These are phyloP conservation scores for Albula glossodonta DNA, from an alignment of 2,113 vertebrate genomes.

Conservation along the genomic window DNA sequence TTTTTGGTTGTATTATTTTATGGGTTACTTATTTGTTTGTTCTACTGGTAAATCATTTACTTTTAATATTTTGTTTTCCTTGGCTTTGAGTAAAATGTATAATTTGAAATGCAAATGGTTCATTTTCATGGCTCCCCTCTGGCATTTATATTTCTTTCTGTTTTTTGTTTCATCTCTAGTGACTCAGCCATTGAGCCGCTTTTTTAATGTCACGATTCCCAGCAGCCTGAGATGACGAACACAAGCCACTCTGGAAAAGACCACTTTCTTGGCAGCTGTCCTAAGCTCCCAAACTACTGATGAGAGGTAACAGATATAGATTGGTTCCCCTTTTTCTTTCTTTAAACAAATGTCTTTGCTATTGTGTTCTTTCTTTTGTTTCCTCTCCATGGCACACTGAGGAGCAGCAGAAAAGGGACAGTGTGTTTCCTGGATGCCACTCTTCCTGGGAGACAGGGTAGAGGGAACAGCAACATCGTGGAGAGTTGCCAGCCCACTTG, in stretches of 20 bases:
- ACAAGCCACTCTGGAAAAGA: not conserved
- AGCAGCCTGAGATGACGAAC: not conserved
- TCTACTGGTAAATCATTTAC: not conserved
- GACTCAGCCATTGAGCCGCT: not conserved
- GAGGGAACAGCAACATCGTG: not conserved
- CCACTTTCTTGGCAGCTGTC: not conserved
- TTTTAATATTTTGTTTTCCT: not conserved
- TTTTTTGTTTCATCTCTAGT: not conserved
- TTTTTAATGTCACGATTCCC: not conserved
- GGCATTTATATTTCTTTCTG: not conserved
- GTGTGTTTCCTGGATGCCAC: not conserved
- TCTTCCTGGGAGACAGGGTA: not conserved
- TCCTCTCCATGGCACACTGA: not conserved
- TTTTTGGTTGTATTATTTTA: not conserved
- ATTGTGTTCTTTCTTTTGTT: not conserved
- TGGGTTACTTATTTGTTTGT: not conserved
- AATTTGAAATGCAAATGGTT: not conserved
- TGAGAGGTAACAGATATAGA: not conserved
- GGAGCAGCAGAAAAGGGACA: not conserved
- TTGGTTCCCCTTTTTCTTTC: not conserved
- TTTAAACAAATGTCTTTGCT: not conserved
- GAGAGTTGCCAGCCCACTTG: not conserved
- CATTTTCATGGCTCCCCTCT: not conserved
- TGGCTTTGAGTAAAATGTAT: not conserved
- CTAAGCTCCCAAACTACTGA: not conserved